Conservation (phyloP, 2,888 invertebrate species). For the Stenurella melanura region DNA sequence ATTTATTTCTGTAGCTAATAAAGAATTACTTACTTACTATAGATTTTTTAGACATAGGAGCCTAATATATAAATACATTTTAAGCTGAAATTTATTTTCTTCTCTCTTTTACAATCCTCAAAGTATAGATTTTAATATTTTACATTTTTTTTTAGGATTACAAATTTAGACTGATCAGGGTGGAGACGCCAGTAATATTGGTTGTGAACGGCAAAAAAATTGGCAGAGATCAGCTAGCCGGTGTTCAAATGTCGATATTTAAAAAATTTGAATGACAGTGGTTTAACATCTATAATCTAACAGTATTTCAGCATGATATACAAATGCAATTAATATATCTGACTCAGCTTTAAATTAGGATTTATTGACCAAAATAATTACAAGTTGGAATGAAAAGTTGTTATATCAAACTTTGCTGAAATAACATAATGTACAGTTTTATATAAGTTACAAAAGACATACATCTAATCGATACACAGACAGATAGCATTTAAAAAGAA, state of each 20-base stretch:
- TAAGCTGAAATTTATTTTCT: too few species aligned
- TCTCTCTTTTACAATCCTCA: too few species aligned
- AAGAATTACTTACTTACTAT: too few species aligned
- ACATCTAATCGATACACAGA: not conserved
- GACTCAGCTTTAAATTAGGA: constrained; percentile 17
- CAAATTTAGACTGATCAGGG: constrained; percentile 83
- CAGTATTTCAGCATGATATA: constrained; percentile 22
- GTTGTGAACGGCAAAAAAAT: constrained; percentile 86
- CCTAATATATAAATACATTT: too few species aligned
- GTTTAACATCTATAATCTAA: not conserved
- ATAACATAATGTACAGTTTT: not conserved
- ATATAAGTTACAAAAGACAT: not conserved
- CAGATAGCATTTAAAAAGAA: not conserved
- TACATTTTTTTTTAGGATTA: constrained; percentile 76
- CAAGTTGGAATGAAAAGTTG: constrained; percentile 2
- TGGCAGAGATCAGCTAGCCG: constrained; percentile 80
- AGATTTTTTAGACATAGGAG: too few species aligned
- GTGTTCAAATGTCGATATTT: constrained; percentile 80
- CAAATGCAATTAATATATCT: constrained; percentile 36
- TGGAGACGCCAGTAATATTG: constrained; percentile 85
- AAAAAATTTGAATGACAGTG: constrained; percentile 76
- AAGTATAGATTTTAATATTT: not conserved
- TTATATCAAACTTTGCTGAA: not conserved
- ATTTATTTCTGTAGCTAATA: too few species aligned
- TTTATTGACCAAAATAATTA: constrained; percentile 9